Conservation (phyloP, 2,113 vertebrate species). For the Psettodes erumei region DNA sequence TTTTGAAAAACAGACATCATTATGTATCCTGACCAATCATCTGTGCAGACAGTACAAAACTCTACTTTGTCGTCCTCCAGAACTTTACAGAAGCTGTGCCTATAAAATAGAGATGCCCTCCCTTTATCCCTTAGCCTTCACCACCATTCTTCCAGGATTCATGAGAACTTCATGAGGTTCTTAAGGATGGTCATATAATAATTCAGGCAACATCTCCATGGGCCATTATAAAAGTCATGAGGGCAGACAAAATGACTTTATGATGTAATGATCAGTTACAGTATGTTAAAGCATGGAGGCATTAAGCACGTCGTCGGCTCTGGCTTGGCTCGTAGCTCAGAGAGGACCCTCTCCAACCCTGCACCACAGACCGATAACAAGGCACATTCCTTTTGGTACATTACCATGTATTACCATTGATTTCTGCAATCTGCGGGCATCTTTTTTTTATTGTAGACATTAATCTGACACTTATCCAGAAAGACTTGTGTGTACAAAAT, state of each 20-base stretch:
- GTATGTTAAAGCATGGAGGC: neutral
- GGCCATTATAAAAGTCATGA: neutral
- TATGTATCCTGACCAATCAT: neutral
- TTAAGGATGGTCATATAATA: too few relatives aligned
- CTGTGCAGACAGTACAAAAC: neutral
- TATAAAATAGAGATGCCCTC: neutral
- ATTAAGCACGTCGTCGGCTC: neutral
- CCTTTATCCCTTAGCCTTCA: neutral
- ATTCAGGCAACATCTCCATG: neutral
- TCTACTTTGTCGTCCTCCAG: too few relatives aligned
- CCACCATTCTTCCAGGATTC: neutral
- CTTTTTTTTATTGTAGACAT: constrained; percentile 40
- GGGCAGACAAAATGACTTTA: constrained; percentile 7
- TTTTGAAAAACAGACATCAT: neutral
- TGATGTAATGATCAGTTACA: neutral
- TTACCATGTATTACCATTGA: constrained; percentile 16
- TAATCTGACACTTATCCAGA: constrained; percentile 49
- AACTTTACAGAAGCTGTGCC: neutral
- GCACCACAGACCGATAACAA: neutral
- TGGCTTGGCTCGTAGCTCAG: neutral
- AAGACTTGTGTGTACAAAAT: constrained; percentile 1
- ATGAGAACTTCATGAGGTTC: too few relatives aligned
- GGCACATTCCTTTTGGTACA: neutral
- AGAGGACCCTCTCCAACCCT: neutral
- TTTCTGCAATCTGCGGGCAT: constrained; percentile 17